Conservation (phyloP, 2,797 vertebrate species). For the Selene dorsalis region DNA sequence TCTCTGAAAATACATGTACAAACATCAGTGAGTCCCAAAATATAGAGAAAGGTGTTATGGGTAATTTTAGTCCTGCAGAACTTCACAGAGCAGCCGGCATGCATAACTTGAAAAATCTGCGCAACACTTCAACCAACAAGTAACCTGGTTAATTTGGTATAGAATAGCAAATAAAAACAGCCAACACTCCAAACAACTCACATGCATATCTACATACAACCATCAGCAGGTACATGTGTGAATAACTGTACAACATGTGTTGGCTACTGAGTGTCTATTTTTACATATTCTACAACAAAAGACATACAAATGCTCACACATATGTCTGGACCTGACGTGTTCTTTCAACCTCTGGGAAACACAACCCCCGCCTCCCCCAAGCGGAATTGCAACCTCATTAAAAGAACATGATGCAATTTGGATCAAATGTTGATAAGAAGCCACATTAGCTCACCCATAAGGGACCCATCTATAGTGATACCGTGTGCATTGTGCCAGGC, state of each 20-base stretch:
- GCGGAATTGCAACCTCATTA: slow-evolving; percentile 75
- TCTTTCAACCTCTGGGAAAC: slow-evolving; percentile 48
- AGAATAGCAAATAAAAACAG: too few relatives aligned
- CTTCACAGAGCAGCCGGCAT: background rate
- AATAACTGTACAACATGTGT: background rate
- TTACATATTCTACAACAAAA: slow-evolving; percentile 5
- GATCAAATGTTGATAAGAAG: slow-evolving; percentile 79
- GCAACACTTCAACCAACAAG: background rate
- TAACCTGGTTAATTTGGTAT: background rate
- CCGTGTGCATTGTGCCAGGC: slow-evolving; percentile 55
- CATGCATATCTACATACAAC: too few relatives aligned
- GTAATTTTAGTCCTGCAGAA: slow-evolving; percentile 1
- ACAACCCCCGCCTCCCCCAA: slow-evolving; percentile 29
- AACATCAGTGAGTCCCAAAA: background rate
- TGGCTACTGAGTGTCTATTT: background rate
- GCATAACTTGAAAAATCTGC: background rate
- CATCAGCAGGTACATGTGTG: background rate
- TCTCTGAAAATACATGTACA: background rate
- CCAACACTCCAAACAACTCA: background rate
- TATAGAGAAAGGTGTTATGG: background rate
- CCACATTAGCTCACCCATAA: slow-evolving; percentile 68
- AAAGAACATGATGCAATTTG: slow-evolving; percentile 80
- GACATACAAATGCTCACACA: slow-evolving; percentile 18
- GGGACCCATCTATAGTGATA: slow-evolving; percentile 62
- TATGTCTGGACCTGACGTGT: slow-evolving; percentile 34